phyloP scores from a whole-genome alignment of 2,113 vertebrate genomes.

The Pluvialis apricaria region DNA sequence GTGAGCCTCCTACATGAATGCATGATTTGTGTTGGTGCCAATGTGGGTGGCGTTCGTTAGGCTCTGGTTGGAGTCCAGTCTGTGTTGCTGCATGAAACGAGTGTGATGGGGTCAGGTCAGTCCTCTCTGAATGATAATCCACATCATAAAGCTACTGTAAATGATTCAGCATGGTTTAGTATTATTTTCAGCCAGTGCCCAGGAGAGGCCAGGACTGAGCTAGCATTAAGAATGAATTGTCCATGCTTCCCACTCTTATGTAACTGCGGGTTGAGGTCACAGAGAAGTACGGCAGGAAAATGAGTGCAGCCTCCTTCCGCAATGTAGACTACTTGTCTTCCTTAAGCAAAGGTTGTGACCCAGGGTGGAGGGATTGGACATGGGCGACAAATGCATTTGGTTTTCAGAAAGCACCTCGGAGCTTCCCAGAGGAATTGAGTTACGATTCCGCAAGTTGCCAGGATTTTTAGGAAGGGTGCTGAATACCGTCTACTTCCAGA shows the following conservation, averaged over 20 bases:
- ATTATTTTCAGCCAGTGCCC: constrained; percentile 67
- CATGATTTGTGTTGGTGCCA: background rate
- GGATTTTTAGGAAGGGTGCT: background rate
- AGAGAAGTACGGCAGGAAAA: background rate
- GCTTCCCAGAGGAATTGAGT: background rate
- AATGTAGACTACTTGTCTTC: background rate
- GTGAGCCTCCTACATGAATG: background rate
- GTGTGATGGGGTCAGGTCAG: constrained; percentile 17
- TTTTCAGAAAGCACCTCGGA: constrained; percentile 8
- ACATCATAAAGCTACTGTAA: constrained; percentile 43
- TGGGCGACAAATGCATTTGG: background rate
- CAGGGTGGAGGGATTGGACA: background rate
- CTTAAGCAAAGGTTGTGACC: background rate
- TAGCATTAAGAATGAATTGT: constrained; percentile 33
- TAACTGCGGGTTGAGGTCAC: constrained; percentile 1
- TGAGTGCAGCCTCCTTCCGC: background rate
- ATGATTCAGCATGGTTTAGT: constrained; percentile 48
- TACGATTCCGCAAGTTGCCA: background rate
- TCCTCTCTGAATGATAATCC: constrained; percentile 41
- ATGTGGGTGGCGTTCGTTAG: background rate
- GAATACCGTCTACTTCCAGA: background rate
- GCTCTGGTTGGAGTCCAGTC: background rate
- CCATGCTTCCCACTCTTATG: constrained; percentile 9
- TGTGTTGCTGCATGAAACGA: constrained; percentile 11
- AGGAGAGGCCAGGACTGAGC: constrained; percentile 67